Base-by-base conservation (phyloP, 2,888 invertebrate species). In the Syrphus vitripennis region DNA sequence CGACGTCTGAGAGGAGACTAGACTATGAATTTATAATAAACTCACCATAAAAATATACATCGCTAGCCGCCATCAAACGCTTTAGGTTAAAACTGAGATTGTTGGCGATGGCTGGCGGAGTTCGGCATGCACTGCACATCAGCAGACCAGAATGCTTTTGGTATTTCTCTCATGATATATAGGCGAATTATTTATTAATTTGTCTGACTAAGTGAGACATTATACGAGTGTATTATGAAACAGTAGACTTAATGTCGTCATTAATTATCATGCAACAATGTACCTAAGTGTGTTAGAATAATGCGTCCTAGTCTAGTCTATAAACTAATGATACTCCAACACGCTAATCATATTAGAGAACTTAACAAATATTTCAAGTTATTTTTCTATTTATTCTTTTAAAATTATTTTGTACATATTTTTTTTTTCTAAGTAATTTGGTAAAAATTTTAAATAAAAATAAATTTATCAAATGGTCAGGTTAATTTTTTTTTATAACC, bases 161-260 rank as follows among this genome's bases (percentile, higher is more conserved):
- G 82, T 77, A 78, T 78, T 78, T 61, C 40, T 19, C 74, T 19
- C 42, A 80, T 86, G 82, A 78, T 86, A 74, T 78, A 86, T 86
- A 50, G 81, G 69, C 65, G 77, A 86, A 86, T 86, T 82, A 82
- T 82, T 81, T 78, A 86, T 81, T 82, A 82, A 86, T 82, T 86
- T 78, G 77, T 57, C 86, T 55, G 70, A 42, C 55, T 82, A 82
- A 86, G 86, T 86, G 82, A 86, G 86, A 82, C 82, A 86, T 86
- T 82, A 74, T 59, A 74, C 69, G 74, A 57, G 86, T 57, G 67
- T 65, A 61, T 81, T 81, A 69, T 84, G 72, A 72, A 81, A 69
- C 61, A 74, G 86, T 70, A 81, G 86, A 86, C 82, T 82, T 77
- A 70, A 70, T 57, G 82, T 86, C 82, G 82, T 77, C 86, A 53